Evolutionary conservation across 2,797 vertebrate species (phyloP).

Genomic region (Nannoperca obscura): DNA sequence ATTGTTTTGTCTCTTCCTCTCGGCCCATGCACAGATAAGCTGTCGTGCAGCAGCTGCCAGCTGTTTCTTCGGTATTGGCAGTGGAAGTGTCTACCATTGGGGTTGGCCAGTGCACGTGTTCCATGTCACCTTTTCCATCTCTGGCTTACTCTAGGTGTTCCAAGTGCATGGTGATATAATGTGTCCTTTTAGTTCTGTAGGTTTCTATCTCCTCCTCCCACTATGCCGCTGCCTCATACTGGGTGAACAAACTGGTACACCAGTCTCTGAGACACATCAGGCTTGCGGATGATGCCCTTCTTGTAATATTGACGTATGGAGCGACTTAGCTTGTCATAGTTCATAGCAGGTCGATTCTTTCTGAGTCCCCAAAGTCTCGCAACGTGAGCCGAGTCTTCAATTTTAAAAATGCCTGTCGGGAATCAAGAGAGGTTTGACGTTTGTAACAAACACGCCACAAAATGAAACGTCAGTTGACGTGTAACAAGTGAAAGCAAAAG

Average conservation of each 20-base stretch:
- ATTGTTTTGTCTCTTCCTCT: conserved; percentile 47
- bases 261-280: conserved; percentile 96
- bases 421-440: neutral
- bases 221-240: conserved; percentile 80
- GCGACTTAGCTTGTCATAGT: conserved; percentile 99
- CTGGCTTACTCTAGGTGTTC: conserved; percentile 18
- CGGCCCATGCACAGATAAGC: conserved; percentile 13
- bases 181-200: conserved; percentile 14
- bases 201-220: conserved; percentile 17
- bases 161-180: conserved; percentile 45
- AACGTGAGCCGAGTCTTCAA: conserved; percentile 98
- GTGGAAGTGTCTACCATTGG: conserved; percentile 49
- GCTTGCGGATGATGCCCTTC: conserved; percentile 98
- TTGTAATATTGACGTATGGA: conserved; percentile 99
- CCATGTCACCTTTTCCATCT: conserved; percentile 46
- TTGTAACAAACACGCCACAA: neutral
- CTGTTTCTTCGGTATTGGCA: conserved; percentile 40
- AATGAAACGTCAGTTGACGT: neutral
- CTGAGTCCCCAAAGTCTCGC: conserved; percentile 96
- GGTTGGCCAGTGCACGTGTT: conserved; percentile 74
- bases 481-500: neutral
- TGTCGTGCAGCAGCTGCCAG: conserved; percentile 42
- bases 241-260: conserved; percentile 99
- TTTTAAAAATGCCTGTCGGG: conserved; percentile 95
- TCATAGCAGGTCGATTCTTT: conserved; percentile 99